phyloP scores from a whole-genome alignment of 2,113 vertebrate genomes.

The Hippoglossus stenolepis region DNA sequence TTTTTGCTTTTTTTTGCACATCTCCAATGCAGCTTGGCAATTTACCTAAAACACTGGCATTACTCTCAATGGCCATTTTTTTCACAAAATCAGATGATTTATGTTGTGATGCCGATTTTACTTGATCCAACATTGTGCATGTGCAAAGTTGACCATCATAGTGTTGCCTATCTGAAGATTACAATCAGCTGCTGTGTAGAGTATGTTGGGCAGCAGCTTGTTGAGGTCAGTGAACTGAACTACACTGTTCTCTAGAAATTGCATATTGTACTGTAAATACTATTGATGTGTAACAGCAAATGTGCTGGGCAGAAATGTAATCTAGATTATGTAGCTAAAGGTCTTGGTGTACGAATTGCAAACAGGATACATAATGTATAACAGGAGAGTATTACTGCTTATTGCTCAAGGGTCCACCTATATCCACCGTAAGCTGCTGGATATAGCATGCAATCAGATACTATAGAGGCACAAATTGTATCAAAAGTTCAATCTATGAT shows the following conservation, averaged over 20 bases:
- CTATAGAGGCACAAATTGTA: background rate
- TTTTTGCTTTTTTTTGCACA: conserved; percentile 8
- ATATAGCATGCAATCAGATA: background rate
- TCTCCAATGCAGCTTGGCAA: background rate
- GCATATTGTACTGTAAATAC: background rate
- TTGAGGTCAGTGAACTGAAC: background rate
- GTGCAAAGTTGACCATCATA: background rate
- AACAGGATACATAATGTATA: background rate
- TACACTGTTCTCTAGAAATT: background rate
- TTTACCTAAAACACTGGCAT: conserved; percentile 17
- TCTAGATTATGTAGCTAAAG: background rate
- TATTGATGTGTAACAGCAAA: background rate
- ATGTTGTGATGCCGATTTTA: background rate
- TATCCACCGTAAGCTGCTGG: background rate
- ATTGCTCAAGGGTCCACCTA: too few relatives aligned
- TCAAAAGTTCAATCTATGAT: background rate
- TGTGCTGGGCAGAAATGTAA: background rate
- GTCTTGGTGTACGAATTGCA: background rate
- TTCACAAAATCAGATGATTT: background rate
- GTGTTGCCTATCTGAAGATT: background rate
- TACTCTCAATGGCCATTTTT: background rate
- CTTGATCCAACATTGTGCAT: background rate
- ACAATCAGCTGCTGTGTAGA: background rate
- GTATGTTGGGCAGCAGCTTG: background rate
- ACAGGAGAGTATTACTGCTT: background rate